Conservation (phyloP, 2,113 vertebrate species). For the Oncorhynchus nerka region DNA sequence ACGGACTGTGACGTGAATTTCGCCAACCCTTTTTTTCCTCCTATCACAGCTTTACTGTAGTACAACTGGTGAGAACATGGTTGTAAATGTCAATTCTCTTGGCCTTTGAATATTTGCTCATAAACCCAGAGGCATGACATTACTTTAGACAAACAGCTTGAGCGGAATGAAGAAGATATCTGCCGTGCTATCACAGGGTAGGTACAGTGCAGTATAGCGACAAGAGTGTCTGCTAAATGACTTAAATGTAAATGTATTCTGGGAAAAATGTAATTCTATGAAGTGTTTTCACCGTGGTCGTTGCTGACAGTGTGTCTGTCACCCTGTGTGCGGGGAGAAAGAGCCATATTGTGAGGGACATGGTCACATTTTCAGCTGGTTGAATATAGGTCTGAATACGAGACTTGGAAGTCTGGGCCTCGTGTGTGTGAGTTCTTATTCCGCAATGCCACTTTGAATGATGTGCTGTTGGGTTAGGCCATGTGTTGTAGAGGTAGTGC, state of each 20-base stretch:
- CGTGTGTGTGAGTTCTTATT: neutral
- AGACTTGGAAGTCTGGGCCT: neutral
- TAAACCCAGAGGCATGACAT: constrained; percentile 19
- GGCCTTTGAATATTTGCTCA: constrained; percentile 25
- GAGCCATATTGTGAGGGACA: constrained; percentile 1
- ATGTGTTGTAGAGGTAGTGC: neutral
- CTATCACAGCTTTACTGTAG: no score
- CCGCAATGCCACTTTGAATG: neutral
- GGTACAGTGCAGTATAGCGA: neutral
- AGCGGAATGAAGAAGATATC: neutral
- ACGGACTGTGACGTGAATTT: no score
- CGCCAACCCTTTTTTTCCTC: no score
- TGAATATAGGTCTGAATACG: neutral
- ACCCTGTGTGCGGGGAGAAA: neutral
- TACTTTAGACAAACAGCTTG: constrained; percentile 16
- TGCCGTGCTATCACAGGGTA: neutral
- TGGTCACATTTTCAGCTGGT: no score
- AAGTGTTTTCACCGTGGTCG: constrained; percentile 20
- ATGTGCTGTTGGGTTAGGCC: neutral
- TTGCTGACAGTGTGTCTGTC: neutral
- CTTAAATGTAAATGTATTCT: no score
- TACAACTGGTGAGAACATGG: neutral
- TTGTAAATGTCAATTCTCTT: constrained; percentile 17
- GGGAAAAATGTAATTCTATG: constrained; percentile 17
- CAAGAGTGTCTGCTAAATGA: no score